Evolutionary conservation across 2,113 vertebrate genomes (phyloP).

Genomic region (Nothobranchius kuhntae): DNA sequence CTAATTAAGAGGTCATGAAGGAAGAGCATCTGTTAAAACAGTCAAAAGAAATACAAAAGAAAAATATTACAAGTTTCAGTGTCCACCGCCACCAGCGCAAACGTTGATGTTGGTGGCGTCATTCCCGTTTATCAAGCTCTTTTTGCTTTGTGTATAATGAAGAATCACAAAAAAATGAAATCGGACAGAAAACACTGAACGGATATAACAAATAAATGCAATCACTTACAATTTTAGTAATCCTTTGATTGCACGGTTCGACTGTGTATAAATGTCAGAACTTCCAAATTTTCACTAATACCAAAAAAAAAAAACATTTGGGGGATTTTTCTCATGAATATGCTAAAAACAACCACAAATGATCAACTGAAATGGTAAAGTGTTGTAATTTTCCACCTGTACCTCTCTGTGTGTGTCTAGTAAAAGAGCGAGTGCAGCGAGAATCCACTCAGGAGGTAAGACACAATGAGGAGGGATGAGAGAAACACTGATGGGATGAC

Average conservation of each 20-base stretch:
- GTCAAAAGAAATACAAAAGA: background rate
- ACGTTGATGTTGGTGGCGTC: too few species aligned
- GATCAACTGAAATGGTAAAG: background rate
- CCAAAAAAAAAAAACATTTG: background rate
- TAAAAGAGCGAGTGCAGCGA: constrained; percentile 23
- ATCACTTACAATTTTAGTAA: background rate
- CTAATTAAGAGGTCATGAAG: too few species aligned
- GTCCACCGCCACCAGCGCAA: too few species aligned
- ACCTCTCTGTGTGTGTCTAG: constrained; percentile 9
- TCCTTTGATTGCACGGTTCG: too few species aligned
- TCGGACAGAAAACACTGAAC: too few species aligned
- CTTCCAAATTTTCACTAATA: background rate
- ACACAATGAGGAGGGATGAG: constrained; percentile 14
- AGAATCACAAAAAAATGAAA: too few species aligned
- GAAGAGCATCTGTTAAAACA: background rate
- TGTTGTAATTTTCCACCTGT: constrained; percentile 13
- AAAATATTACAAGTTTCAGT: too few species aligned
- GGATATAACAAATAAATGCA: too few species aligned
- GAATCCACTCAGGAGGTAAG: constrained; percentile 32
- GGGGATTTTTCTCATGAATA: background rate
- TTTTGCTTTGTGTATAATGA: too few species aligned
- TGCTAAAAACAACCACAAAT: background rate
- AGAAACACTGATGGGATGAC: constrained; percentile 44
- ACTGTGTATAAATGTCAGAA: background rate
- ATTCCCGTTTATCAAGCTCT: too few species aligned